Percentiles rank a stretch among this genome's conserved stretches.
Evolutionary conservation across 2,113 vertebrate genomes (phyloP).

Genomic region (Formicarius rufipectus): DNA sequence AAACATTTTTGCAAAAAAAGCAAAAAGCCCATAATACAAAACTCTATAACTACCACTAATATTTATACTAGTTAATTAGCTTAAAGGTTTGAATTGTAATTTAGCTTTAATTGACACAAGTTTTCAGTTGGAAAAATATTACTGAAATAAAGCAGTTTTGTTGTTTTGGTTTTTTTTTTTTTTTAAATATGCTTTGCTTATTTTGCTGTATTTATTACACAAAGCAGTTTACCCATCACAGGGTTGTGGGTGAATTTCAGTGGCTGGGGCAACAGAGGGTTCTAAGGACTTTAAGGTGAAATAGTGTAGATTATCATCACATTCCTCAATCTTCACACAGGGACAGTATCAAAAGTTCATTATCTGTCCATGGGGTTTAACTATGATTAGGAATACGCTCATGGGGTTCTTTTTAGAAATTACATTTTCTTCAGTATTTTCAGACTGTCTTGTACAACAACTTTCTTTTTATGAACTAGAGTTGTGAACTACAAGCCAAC

Average conservation of each 20-base stretch:
- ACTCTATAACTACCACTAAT: background rate
- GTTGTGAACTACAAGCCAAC: background rate
- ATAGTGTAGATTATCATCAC: background rate
- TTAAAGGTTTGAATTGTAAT: background rate
- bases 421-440: background rate
- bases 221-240: background rate
- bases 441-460: background rate
- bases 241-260: background rate
- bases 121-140: background rate
- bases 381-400: background rate
- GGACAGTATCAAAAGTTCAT: background rate
- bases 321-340: background rate
- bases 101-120: background rate
- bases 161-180: too few relatives aligned
- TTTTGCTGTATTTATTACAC: background rate
- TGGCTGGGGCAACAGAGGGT: background rate
- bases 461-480: background rate
- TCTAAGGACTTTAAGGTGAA: background rate
- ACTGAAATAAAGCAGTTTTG: background rate
- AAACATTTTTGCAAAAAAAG: background rate
- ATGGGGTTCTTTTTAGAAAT: background rate
- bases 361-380: background rate
- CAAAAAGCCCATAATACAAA: background rate
- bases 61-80: background rate
- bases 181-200: background rate